phyloP scores from a whole-genome alignment of 2,797 vertebrate species.

The Cuculus canorus region DNA sequence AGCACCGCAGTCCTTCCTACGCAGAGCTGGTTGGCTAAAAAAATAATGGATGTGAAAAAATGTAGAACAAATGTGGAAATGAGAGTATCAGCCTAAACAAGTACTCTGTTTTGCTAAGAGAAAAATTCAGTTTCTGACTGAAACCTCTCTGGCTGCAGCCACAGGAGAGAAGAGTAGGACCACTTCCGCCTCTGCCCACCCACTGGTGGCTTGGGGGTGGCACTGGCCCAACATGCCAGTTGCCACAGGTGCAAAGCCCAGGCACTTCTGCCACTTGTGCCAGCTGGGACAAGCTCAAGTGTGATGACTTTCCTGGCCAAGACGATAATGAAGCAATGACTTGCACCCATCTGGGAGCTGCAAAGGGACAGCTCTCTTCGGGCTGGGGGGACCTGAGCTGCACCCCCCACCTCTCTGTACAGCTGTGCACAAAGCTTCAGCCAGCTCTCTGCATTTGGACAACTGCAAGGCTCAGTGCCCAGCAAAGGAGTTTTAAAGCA shows the following conservation, averaged over 20 bases:
- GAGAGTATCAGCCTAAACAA: not conserved
- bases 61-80: not conserved
- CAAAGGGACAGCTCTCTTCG: not conserved
- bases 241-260: not conserved
- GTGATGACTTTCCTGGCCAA: not conserved
- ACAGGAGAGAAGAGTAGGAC: not conserved
- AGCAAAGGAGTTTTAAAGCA: not conserved
- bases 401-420: accelerated
- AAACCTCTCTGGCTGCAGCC: not conserved
- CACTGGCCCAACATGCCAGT: not conserved
- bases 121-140: not conserved
- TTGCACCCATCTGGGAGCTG: not conserved
- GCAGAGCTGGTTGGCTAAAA: not conserved
- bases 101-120: not conserved
- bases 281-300: not conserved
- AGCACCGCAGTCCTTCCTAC: not conserved
- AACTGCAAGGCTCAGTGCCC: not conserved
- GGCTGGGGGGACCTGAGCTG: not conserved
- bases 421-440: not conserved
- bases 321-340: not conserved
- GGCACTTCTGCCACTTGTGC: not conserved
- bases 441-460: not conserved
- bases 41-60: accelerated
- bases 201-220: not conserved
- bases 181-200: not conserved